Evolutionary conservation across 1,140 invertebrate genomes (phyloP).

Genomic region (Neoseiulus cucumeris): DNA sequence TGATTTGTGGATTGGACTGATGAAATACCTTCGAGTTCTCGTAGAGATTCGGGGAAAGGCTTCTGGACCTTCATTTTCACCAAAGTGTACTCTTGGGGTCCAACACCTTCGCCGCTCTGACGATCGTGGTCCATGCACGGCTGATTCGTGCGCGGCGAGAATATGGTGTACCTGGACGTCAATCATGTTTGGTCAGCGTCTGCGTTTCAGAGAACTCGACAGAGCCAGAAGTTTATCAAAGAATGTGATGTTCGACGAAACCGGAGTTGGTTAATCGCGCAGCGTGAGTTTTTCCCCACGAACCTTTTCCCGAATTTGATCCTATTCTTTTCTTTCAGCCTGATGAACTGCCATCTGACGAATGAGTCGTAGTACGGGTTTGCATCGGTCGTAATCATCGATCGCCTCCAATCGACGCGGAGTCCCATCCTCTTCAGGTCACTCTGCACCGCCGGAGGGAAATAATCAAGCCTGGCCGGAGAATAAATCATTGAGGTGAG

Average conservation of each 20-base stretch:
- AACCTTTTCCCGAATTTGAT: conserved; percentile 83
- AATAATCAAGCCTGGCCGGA: conserved; percentile 48
- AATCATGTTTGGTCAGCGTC: too few species aligned
- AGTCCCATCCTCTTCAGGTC: conserved; percentile 75
- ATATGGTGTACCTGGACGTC: conserved; percentile 58
- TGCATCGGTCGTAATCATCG: conserved; percentile 91
- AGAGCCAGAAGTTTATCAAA: too few species aligned
- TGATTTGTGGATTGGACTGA: background rate
- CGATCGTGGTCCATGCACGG: conserved; percentile 99
- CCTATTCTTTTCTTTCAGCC: conserved; percentile 66
- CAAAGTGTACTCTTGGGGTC: conserved; percentile 91
- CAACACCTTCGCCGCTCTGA: conserved; percentile 83
- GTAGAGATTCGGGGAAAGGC: conserved; percentile 49
- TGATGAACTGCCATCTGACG: conserved; percentile 84
- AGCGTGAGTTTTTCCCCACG: background rate
- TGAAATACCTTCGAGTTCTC: conserved; percentile 17
- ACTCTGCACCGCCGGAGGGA: conserved; percentile 65
- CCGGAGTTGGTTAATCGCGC: too few species aligned
- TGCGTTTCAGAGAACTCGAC: too few species aligned
- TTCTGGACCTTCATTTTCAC: conserved; percentile 73
- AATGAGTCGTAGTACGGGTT: conserved; percentile 98
- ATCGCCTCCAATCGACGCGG: conserved; percentile 87
- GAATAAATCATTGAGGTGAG: background rate
- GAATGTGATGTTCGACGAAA: too few species aligned
- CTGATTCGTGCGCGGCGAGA: conserved; percentile 84